A percentile compares a stretch with the other conserved stretches of the same genome.
These are phyloP conservation scores for Ennomos quercinarius DNA, from an alignment of 2,888 invertebrate genomes.

Conservation along the genomic window DNA sequence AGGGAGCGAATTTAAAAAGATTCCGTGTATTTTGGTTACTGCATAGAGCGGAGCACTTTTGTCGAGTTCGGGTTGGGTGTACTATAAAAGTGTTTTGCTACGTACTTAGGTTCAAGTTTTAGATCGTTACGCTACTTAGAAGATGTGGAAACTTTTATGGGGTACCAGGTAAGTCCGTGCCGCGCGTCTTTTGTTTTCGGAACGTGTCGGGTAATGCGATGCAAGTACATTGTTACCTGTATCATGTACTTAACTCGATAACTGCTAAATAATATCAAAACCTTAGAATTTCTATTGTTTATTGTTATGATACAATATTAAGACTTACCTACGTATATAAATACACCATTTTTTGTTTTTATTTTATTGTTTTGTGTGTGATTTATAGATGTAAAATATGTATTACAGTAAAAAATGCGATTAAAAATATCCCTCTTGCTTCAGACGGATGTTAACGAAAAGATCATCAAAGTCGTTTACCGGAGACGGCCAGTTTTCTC, in stretches of 20 bases:
- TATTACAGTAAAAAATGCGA: too few relatives aligned
- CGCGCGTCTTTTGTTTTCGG: conserved; percentile 33
- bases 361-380: too few relatives aligned
- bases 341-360: too few relatives aligned
- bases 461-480: conserved; percentile 68
- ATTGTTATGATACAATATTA: neutral
- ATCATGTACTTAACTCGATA: too few relatives aligned
- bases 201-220: conserved; percentile 15
- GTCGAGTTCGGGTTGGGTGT: conserved; percentile 40
- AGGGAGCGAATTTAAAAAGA: conserved; percentile 78
- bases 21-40: conserved; percentile 70
- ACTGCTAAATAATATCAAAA: too few relatives aligned
- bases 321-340: too few relatives aligned
- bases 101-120: conserved; percentile 39
- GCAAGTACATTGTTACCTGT: neutral
- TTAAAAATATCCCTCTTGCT: too few relatives aligned
- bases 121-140: conserved; percentile 38
- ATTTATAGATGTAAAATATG: too few relatives aligned
- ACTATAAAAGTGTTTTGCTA: conserved; percentile 45
- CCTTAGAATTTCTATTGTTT: neutral
- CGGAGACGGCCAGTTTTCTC: conserved; percentile 72
- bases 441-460: conserved; percentile 36
- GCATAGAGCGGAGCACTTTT: conserved; percentile 45
- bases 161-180: conserved; percentile 31
- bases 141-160: conserved; percentile 46